Evolutionary conservation across 2,888 invertebrate genomes (phyloP), one percentile per base, ranked within the genome.

Genomic region (Hermaeophaga mercurialis): DNA sequence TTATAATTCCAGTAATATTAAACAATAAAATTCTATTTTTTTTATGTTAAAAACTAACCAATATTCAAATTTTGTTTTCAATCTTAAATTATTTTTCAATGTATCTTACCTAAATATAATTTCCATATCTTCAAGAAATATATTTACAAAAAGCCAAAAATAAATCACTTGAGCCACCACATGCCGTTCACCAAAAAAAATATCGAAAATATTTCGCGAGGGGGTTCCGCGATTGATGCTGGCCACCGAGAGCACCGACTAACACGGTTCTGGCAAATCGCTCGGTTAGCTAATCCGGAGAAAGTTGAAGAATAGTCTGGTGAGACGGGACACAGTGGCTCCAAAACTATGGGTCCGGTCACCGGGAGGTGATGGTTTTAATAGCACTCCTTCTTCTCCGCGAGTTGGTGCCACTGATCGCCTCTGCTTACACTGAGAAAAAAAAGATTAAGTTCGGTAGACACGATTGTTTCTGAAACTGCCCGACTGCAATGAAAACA

Each of bases 251-350:
- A 18, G 39, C 22, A 44, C 33, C 22, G 24, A 52, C 52, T 52
- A 34, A 33, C 34, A 43, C 52, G 43, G 43, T 52, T 52, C 43
- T 33, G 43, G 52, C 52, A 44, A 52, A 28, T 47, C 15, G 28
- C 33, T 44, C 19, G 15, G 52, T 52, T 52, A 52, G 34, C 18
- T 52, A 43, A 52, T n/a, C 52, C 43, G 52, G 52, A 52, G 52
- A 52, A 52, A 52, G 52, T 52, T 24, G n/a, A 34, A 52, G 43
- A 44, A 52, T 52, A 34, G 14, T 52, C 44, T 43, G 52, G 43
- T 15, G 49, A 49, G 31, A 39, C 50, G 26, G 41, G 5, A 19
- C 14, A 19, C 52, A 52, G 52, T 43, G 52, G 52, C 43, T 43
- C 43, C 22, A 44, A 52, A 52, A 43, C 43, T 43, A 24, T 52